Percentiles rank a stretch among this genome's conserved stretches.
Conservation (phyloP, 2,888 invertebrate species). For the Fragum sueziense region DNA sequence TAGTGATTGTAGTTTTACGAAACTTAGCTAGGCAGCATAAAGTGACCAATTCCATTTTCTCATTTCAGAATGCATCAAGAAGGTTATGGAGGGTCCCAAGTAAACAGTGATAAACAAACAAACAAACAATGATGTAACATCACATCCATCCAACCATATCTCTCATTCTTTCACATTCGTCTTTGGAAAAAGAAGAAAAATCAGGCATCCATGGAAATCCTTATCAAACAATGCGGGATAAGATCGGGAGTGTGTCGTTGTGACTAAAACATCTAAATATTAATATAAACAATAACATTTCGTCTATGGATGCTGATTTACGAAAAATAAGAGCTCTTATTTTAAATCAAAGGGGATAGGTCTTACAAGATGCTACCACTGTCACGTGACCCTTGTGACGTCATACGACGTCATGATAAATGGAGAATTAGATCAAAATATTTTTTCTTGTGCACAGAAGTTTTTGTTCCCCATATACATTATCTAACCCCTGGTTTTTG, state of each 20-base stretch:
- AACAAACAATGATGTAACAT: slow-evolving; percentile 25
- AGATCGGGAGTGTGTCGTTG: slow-evolving; percentile 5
- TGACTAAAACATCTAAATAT: background rate
- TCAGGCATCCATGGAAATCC: background rate
- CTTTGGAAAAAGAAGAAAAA: slow-evolving; percentile 1
- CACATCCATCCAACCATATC: slow-evolving; percentile 38
- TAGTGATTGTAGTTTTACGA: no score
- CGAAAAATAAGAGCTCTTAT: slow-evolving; percentile 53
- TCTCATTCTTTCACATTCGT: slow-evolving; percentile 26
- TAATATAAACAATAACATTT: slow-evolving; percentile 2
- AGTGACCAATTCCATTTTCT: no score
- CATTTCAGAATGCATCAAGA: slow-evolving; percentile 95
- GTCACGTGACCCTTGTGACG: slow-evolving; percentile 48
- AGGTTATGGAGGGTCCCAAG: slow-evolving; percentile 87
- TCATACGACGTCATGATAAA: background rate
- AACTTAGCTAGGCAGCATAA: no score
- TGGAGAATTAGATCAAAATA: background rate
- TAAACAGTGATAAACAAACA: slow-evolving; percentile 36
- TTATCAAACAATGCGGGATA: background rate
- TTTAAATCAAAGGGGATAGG: slow-evolving; percentile 50
- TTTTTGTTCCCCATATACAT: slow-evolving; percentile 3
- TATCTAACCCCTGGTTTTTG: slow-evolving; percentile 42
- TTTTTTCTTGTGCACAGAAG: slow-evolving; percentile 28
- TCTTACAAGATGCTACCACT: slow-evolving; percentile 62
- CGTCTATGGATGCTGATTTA: slow-evolving; percentile 15